Evolutionary conservation across 2,888 invertebrate species (phyloP), one percentile per base, ranked within the genome.

Genomic region (Polydrusus cervinus): DNA sequence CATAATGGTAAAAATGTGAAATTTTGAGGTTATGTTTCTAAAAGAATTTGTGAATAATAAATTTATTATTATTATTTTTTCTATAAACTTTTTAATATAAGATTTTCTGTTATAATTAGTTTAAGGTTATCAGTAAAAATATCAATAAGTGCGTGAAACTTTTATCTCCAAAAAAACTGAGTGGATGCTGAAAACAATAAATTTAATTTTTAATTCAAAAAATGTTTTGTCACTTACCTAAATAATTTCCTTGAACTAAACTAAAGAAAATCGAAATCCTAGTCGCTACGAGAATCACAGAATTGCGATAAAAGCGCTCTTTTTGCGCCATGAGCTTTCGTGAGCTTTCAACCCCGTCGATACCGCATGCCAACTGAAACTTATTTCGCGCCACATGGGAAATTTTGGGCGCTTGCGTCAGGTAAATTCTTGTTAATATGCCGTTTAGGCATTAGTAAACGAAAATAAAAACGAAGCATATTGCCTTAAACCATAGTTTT

Each of bases 341-440:
- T 45, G 53, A 61, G 61, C 61, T 69, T 74, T 69, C 65, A 62
- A 69, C 69, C 45, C 69, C 30, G 55, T 43, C 43, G 69, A 38
- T 18, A 69, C 74, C 65, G 71, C 74, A 70, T 71, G 69, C 66
- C 57, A 45, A 75, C 74, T 75, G 66, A 69, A 75, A 75, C 9
- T 60, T 66, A 61, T 72, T 72, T 72, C 72, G 72, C 72, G 72
- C 67, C 72, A 72, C 51, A 61, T 57, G 53, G 8, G 13, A 43
- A 66, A 30, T 67, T 49, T 47, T 49, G 13, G 25, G 72, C 72
- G 72, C 51, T 14, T 61, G 69, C 69, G 61, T 69, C 49, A 40
- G 53, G 57, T 60, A 11, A 38, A 16, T 60, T 34, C 34, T 34
- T 57, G 25, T 57, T 38, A 34, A 57, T 8, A 57, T 14, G 13